Percentiles rank a stretch among this genome's conserved stretches.
Conservation (phyloP, 2,113 vertebrate genomes). For the Vulpes vulpes region DNA sequence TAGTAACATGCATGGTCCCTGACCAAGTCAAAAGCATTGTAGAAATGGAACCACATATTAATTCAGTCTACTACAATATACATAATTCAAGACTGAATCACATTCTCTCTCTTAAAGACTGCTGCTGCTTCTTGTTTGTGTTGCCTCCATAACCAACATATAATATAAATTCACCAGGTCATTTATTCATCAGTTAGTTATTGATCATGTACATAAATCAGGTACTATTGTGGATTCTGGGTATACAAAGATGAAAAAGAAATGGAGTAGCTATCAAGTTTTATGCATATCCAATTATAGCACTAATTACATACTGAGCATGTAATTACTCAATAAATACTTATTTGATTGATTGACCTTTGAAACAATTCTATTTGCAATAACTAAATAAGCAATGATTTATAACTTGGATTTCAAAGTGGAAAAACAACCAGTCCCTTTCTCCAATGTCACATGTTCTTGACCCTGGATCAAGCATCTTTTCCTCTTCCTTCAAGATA, state of each 20-base stretch:
- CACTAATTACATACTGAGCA: constrained; percentile 47
- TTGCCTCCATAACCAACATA: not conserved
- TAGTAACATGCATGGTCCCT: not conserved
- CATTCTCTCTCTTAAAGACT: not conserved
- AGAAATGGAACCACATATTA: not conserved
- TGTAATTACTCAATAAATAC: constrained; percentile 69
- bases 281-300: constrained; percentile 59
- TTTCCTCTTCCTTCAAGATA: not conserved
- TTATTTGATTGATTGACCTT: constrained; percentile 63
- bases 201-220: constrained; percentile 55
- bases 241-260: constrained; percentile 44
- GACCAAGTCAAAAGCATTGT: not conserved
- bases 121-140: not conserved
- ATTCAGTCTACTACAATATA: not conserved
- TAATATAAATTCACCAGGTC: constrained; percentile 52
- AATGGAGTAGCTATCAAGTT: constrained; percentile 43
- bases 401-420: constrained; percentile 58
- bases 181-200: constrained; percentile 55
- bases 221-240: not conserved
- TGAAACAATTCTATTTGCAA: constrained; percentile 49
- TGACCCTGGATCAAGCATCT: not conserved
- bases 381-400: constrained; percentile 64
- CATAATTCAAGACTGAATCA: not conserved
- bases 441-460: not conserved
- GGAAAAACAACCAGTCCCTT: constrained; percentile 3